Conservation (phyloP, 64 coral and sea anemone species). For the Montipora cactus region DNA sequence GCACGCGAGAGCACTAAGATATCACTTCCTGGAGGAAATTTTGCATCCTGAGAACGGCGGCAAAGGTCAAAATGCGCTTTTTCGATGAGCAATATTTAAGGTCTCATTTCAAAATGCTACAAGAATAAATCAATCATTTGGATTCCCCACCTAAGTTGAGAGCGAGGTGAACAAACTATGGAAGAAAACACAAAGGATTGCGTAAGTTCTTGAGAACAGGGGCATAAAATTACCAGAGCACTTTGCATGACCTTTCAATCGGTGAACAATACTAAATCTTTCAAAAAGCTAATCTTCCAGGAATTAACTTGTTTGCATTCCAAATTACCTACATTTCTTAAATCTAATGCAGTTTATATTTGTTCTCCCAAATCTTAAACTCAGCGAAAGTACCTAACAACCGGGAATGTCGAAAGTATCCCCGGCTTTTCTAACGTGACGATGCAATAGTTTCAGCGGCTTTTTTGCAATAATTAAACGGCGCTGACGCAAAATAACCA, state of each 20-base stretch:
- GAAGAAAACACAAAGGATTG: conserved; percentile 11
- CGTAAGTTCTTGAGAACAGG: not conserved
- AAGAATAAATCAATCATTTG: conserved; percentile 1
- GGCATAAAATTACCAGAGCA: not conserved
- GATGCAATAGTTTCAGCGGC: conserved; percentile 4
- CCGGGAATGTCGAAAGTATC: not conserved
- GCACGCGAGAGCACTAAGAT: not conserved
- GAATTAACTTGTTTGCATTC: not conserved
- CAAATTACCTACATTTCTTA: not conserved
- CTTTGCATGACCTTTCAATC: conserved; percentile 20
- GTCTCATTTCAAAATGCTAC: not conserved
- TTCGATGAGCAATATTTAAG: not conserved
- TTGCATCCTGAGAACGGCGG: not conserved
- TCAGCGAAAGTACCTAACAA: not conserved
- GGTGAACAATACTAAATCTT: conserved; percentile 20
- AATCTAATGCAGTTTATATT: not conserved
- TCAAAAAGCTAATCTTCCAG: not conserved
- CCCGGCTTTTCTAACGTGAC: not conserved
- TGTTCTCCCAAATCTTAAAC: not conserved
- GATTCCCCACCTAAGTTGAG: not conserved
- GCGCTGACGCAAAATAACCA: not conserved
- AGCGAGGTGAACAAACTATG: not conserved
- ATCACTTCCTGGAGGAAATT: not conserved
- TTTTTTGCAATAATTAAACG: not conserved
- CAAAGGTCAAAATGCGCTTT: not conserved